These are phyloP conservation scores for Phenacoccus solenopsis DNA, from an alignment of 1,140 invertebrate genomes.

Conservation along the genomic window DNA sequence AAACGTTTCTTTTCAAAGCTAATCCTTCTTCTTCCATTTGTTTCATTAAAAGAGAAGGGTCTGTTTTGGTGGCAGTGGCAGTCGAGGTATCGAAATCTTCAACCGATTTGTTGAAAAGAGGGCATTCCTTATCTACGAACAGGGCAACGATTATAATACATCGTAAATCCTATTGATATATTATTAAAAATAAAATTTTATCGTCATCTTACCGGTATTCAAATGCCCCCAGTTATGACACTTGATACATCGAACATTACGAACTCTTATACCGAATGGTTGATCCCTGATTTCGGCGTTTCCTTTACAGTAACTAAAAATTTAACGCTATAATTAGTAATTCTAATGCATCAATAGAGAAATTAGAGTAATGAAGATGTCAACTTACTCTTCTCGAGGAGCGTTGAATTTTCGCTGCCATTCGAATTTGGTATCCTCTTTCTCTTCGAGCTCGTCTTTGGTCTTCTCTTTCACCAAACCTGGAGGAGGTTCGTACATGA, in stretches of 20 bases:
- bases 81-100: slow-evolving; percentile 42
- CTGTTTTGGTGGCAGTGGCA: slow-evolving; percentile 41
- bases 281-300: slow-evolving; percentile 95
- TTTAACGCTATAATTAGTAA: background rate
- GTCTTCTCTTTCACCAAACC: slow-evolving; percentile 82
- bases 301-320: slow-evolving; percentile 76
- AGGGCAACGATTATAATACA: slow-evolving; percentile 19
- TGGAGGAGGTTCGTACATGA: slow-evolving; percentile 99
- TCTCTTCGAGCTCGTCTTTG: slow-evolving; percentile 78
- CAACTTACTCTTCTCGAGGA: slow-evolving; percentile 68
- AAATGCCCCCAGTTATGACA: slow-evolving; percentile 99
- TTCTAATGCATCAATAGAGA: too few relatives aligned
- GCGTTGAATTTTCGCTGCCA: slow-evolving; percentile 99
- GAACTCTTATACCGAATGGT: slow-evolving; percentile 95
- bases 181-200: slow-evolving; percentile 18
- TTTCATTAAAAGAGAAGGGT: slow-evolving; percentile 63
- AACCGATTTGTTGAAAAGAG: slow-evolving; percentile 76
- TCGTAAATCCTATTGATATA: background rate
- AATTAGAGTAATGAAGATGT: slow-evolving; percentile 13
- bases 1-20: slow-evolving; percentile 63
- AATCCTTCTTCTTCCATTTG: slow-evolving; percentile 88
- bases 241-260: slow-evolving; percentile 96
- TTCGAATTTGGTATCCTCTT: slow-evolving; percentile 97
- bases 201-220: slow-evolving; percentile 67
- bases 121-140: slow-evolving; percentile 74